Percentiles rank a stretch among this genome's conserved stretches.
These are phyloP conservation scores for Nymphalis io DNA, from an alignment of 1,140 invertebrate genomes.

Conservation along the genomic window DNA sequence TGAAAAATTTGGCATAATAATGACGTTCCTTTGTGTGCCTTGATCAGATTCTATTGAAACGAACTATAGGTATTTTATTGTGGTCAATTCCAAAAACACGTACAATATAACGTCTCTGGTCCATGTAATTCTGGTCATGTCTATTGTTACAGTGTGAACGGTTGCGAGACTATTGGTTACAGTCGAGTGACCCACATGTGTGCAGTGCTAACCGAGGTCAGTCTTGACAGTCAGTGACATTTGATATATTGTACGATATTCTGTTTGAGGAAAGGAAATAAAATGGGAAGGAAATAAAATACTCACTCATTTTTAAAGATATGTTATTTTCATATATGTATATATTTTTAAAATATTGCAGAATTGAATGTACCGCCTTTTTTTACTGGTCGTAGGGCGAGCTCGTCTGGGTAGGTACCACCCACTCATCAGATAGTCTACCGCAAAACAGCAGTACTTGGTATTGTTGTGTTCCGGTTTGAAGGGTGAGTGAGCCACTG, in stretches of 20 bases:
- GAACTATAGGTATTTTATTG: slow-evolving; percentile 4
- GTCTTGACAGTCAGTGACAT: slow-evolving; percentile 20
- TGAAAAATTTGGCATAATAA: background rate
- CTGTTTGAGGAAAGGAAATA: background rate
- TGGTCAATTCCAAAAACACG: slow-evolving; percentile 12
- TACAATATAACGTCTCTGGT: slow-evolving; percentile 12
- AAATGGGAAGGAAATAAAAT: too few species aligned
- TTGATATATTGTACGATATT: slow-evolving; percentile 8
- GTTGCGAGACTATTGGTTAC: slow-evolving; percentile 36
- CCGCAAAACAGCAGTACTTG: too few species aligned
- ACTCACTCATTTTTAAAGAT: too few species aligned
- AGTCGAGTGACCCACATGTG: slow-evolving; percentile 46
- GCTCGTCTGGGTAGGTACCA: too few species aligned
- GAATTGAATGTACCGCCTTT: too few species aligned
- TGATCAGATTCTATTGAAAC: background rate
- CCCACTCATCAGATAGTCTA: too few species aligned
- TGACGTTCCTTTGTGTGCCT: background rate
- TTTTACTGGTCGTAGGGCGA: too few species aligned
- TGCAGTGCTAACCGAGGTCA: slow-evolving; percentile 23
- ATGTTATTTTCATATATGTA: too few species aligned
- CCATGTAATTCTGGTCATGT: slow-evolving; percentile 4
- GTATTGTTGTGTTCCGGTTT: too few species aligned
- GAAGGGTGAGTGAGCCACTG: too few species aligned
- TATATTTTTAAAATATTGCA: too few species aligned
- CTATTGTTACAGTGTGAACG: slow-evolving; percentile 38